Evolutionary conservation across 2,797 vertebrate genomes (phyloP), one percentile per base, ranked within the genome.

Genomic region (Caiman crocodilus): DNA sequence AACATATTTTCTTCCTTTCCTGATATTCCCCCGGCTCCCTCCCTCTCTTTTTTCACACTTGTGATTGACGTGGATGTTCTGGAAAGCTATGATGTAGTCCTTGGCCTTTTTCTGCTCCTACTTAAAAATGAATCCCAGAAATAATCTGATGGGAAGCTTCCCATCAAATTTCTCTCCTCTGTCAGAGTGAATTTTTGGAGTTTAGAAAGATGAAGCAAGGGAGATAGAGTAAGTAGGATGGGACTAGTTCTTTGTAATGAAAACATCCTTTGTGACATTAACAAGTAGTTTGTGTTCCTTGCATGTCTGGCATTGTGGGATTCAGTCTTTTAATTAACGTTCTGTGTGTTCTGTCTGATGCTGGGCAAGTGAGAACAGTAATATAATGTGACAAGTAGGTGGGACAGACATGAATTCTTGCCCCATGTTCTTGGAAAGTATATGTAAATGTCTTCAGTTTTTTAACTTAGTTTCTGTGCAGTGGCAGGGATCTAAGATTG

Each of bases 21-120:
- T 50, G 42, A 50, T 50, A 50, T 10, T 50, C 42, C 10, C 42
- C 42, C 42, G 11, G 9, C 42, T 10, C 42, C 42, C 42, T 11
- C 42, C 42, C 42, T 50, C 42, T 0, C 6, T 21, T 81, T 21
- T 79, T 8, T 15, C 13, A 11, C 85, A 3, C 6, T 42, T 16
- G 20, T 75, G 2, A 65, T 91, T 77, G 42, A 42, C 55, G 69
- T 90, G 55, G 59, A 75, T 28, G 2, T 63, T 3, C 55, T 82
- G 4, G 60, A 87, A 74, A 73, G 84, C 25, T 80, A 60, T 78
- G 13, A 23, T 86, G 25, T 90, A 79, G 58, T 89, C 5, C 42
- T 50, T 89, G 26, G 5, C 26, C 32, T 73, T 90, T 95, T 35
- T 82, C 13, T 86, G 7, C 69, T 42, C 25, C 78, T 89, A 67